These are phyloP conservation scores for Sarcoramphus papa DNA, from an alignment of 2,797 vertebrate genomes.

Conservation along the genomic window DNA sequence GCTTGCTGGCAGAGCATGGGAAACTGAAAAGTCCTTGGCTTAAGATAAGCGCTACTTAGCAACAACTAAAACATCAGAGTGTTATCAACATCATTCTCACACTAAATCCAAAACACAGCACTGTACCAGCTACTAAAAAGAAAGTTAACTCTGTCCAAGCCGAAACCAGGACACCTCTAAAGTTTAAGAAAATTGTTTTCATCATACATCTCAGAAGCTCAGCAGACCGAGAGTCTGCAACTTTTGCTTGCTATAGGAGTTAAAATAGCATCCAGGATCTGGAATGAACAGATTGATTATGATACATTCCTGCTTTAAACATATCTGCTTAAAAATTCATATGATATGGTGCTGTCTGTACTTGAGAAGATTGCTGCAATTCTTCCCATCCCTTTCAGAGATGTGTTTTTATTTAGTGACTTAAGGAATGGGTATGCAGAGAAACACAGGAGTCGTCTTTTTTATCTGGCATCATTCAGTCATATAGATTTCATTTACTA, in stretches of 20 bases:
- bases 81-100: too few relatives aligned
- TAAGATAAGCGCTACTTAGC: too few relatives aligned
- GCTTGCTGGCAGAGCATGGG: too few relatives aligned
- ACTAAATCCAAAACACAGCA: too few relatives aligned
- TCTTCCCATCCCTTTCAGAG: background rate
- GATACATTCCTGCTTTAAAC: background rate
- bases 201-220: background rate
- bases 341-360: background rate
- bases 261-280: background rate
- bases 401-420: background rate
- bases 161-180: background rate
- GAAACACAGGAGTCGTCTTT: background rate
- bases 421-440: background rate
- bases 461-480: background rate
- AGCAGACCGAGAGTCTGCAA: background rate
- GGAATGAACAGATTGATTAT: background rate
- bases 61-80: too few relatives aligned
- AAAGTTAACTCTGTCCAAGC: too few relatives aligned
- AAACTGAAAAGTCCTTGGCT: too few relatives aligned
- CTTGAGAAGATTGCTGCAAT: constrained; percentile 19
- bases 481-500: background rate
- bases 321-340: background rate
- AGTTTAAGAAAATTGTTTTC: background rate
- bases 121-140: too few relatives aligned
- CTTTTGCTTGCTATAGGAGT: background rate